Evolutionary conservation across 2,797 vertebrate genomes (phyloP).

Genomic region (Enteromius mattozi): DNA sequence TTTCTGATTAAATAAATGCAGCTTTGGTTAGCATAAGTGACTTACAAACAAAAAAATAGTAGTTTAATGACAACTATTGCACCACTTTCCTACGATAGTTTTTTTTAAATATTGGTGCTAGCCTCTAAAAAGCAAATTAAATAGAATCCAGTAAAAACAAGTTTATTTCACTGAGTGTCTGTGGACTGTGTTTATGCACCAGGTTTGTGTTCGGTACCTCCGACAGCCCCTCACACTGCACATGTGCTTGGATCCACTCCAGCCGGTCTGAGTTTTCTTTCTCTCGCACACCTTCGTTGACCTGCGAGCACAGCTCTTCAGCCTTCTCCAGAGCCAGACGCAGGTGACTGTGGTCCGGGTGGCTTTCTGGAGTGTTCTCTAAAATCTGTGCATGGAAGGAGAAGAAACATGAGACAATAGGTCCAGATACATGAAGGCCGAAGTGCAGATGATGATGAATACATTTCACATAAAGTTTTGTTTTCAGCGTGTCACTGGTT

Average conservation of each 20-base stretch:
- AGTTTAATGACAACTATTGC: background rate
- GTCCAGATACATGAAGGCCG: background rate
- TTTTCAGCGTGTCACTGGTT: background rate
- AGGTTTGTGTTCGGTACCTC: conserved; percentile 80
- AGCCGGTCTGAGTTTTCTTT: conserved; percentile 98
- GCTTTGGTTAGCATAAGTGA: background rate
- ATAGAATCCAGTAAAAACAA: background rate
- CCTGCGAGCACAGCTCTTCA: conserved; percentile 94
- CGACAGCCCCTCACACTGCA: conserved; percentile 95
- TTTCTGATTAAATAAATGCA: background rate
- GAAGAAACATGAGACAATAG: background rate
- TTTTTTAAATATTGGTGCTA: background rate
- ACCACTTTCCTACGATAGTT: no score
- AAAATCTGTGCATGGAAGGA: conserved; percentile 80
- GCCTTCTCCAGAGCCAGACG: conserved; percentile 95
- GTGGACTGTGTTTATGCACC: conserved; percentile 20
- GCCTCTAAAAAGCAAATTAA: background rate
- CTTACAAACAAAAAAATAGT: background rate
- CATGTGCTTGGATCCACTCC: conserved; percentile 98
- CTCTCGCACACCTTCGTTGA: conserved; percentile 96
- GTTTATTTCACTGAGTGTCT: background rate
- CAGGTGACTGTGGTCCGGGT: conserved; percentile 95
- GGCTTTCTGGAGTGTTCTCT: conserved; percentile 95
- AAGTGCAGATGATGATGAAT: background rate
- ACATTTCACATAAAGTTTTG: no score